Conservation (phyloP, 2,113 vertebrate genomes). For the Apodemus sylvaticus region DNA sequence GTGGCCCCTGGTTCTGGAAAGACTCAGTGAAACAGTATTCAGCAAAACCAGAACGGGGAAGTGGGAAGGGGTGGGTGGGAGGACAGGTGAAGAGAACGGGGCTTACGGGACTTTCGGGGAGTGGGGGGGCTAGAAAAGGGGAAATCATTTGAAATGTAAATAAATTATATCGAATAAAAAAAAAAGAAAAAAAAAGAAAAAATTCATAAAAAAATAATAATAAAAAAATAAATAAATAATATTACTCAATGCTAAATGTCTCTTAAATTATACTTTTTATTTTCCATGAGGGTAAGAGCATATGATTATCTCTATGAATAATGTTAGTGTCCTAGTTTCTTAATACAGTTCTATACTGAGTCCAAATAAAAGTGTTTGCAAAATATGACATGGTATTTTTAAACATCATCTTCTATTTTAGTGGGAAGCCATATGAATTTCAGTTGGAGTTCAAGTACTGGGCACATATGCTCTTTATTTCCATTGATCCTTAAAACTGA, state of each 20-base stretch:
- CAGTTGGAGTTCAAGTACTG: background rate
- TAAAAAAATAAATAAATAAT: too few relatives aligned
- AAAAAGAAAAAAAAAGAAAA: too few relatives aligned
- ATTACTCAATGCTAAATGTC: background rate
- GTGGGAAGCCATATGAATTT: background rate
- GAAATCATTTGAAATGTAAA: too few relatives aligned
- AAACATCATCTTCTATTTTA: background rate
- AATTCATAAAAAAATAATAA: too few relatives aligned
- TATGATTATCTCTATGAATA: background rate
- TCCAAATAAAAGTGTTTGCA: background rate
- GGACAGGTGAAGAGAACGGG: too few relatives aligned
- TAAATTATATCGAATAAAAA: too few relatives aligned
- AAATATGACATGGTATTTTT: background rate
- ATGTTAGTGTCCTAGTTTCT: background rate
- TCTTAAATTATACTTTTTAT: background rate
- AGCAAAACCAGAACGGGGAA: too few relatives aligned
- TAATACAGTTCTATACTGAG: background rate
- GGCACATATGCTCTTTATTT: background rate
- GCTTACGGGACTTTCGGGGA: too few relatives aligned
- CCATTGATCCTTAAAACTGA: background rate
- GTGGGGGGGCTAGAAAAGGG: too few relatives aligned
- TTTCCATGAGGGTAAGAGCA: background rate
- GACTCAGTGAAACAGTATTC: too few relatives aligned
- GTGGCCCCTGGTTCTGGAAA: too few relatives aligned
- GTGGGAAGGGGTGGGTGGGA: too few relatives aligned